Percentiles rank a stretch among this genome's conserved stretches.
phyloP scores from a whole-genome alignment of 2,888 invertebrate genomes.

The Pseudolycoriella hygida region DNA sequence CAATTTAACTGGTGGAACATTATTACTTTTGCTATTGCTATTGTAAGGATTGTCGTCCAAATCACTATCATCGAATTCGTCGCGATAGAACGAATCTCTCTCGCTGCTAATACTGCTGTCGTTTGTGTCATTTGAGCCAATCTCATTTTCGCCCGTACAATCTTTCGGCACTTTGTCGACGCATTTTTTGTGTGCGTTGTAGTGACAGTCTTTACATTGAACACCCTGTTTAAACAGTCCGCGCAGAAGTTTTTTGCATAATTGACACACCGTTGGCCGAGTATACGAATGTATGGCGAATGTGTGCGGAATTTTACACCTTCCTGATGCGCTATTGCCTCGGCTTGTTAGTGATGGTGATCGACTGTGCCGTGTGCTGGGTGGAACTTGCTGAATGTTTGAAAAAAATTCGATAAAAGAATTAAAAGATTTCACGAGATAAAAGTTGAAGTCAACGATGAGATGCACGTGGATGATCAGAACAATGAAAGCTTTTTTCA shows the following conservation, averaged over 20 bases:
- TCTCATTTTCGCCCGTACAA: conserved; percentile 63
- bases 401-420: background rate
- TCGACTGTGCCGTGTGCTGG: conserved; percentile 39
- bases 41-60: conserved; percentile 32
- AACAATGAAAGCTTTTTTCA: no score
- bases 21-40: conserved; percentile 16
- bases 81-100: conserved; percentile 23
- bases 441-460: no score
- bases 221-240: conserved; percentile 93
- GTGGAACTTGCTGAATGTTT: conserved; percentile 21
- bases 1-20: conserved; percentile 13
- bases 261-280: conserved; percentile 88
- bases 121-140: conserved; percentile 25
- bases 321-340: conserved; percentile 20
- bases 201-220: conserved; percentile 94
- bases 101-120: conserved; percentile 20
- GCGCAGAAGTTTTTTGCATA: conserved; percentile 86
- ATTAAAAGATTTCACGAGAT: background rate
- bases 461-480: no score
- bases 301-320: conserved; percentile 72
- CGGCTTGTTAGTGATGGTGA: conserved; percentile 53
- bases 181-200: conserved; percentile 91
- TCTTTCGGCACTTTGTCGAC: conserved; percentile 77
- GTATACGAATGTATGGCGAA: conserved; percentile 95
- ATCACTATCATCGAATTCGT: conserved; percentile 41